Percentiles rank a stretch among this genome's conserved stretches.
phyloP scores from a whole-genome alignment of 2,113 vertebrate genomes.

The Austrofundulus limnaeus region DNA sequence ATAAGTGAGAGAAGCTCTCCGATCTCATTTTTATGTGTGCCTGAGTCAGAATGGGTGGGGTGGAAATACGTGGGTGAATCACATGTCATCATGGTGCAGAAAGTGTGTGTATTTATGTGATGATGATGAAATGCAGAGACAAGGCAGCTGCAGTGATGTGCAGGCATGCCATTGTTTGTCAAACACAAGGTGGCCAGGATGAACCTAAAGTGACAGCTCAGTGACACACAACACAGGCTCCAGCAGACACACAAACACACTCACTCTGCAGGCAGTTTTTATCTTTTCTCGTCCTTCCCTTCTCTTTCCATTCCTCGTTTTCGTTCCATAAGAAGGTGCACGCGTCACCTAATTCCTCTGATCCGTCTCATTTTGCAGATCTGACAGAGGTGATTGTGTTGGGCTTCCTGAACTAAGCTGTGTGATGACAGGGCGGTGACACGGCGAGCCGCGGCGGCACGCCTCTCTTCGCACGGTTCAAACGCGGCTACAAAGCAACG shows the following conservation, averaged over 20 bases:
- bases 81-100: conserved; percentile 3
- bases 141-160: conserved; percentile 24
- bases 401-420: conserved; percentile 5
- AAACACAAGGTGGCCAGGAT: conserved; percentile 19
- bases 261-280: background rate
- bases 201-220: conserved; percentile 49
- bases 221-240: conserved; percentile 6
- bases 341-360: conserved; percentile 6
- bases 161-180: conserved; percentile 37
- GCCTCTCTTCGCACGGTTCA: conserved; percentile 12
- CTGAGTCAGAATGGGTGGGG: background rate
- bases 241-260: background rate
- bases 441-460: conserved; percentile 11
- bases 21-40: background rate
- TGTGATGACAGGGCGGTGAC: conserved; percentile 35
- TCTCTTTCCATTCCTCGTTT: background rate
- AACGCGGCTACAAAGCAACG: conserved; percentile 32
- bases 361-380: conserved; percentile 17
- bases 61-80: background rate
- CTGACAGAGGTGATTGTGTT: conserved; percentile 25
- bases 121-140: conserved; percentile 34
- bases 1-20: background rate
- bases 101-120: conserved; percentile 9
- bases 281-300: background rate
- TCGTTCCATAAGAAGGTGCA: conserved; percentile 1